A percentile compares a stretch with the other conserved stretches of the same genome.
Evolutionary conservation across 2,888 invertebrate genomes (phyloP).

Genomic region (Coleophora deauratella): DNA sequence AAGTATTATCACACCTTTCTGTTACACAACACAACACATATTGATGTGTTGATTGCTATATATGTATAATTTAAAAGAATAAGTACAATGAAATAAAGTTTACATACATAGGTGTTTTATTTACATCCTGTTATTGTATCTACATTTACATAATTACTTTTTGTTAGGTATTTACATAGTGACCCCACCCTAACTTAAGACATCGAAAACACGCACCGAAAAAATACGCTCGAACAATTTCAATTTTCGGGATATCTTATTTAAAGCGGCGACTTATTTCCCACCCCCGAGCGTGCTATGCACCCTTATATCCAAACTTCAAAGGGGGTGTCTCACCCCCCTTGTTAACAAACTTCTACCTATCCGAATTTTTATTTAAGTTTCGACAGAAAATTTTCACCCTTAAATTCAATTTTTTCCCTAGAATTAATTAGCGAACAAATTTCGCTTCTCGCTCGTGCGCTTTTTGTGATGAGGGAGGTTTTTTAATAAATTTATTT

Average conservation of each 20-base stretch:
- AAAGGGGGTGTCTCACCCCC: conserved; percentile 37
- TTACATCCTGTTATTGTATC: no score
- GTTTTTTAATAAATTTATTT: no score
- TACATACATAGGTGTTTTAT: no score
- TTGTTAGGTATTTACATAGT: no score
- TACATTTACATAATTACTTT: no score
- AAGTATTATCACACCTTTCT: no score
- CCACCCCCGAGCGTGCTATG: conserved; percentile 36
- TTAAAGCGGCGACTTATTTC: conserved; percentile 40
- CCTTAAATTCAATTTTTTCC: conserved; percentile 55
- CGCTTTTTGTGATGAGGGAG: no score
- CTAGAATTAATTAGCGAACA: conserved; percentile 46
- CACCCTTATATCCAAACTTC: conserved; percentile 36
- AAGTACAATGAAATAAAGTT: no score
- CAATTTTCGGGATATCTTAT: conserved; percentile 41
- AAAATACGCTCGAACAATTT: conserved; percentile 37
- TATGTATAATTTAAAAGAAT: no score
- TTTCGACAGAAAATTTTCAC: conserved; percentile 59
- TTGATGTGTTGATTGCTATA: no score
- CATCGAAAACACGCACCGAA: conserved; percentile 16
- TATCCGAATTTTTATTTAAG: conserved; percentile 67
- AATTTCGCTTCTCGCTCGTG: conserved; percentile 15
- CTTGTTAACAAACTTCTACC: conserved; percentile 48
- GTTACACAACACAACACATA: no score
- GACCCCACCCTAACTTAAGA: background rate